Conservation (phyloP, 1,140 invertebrate species). For the Pachypeltis micranthus region DNA sequence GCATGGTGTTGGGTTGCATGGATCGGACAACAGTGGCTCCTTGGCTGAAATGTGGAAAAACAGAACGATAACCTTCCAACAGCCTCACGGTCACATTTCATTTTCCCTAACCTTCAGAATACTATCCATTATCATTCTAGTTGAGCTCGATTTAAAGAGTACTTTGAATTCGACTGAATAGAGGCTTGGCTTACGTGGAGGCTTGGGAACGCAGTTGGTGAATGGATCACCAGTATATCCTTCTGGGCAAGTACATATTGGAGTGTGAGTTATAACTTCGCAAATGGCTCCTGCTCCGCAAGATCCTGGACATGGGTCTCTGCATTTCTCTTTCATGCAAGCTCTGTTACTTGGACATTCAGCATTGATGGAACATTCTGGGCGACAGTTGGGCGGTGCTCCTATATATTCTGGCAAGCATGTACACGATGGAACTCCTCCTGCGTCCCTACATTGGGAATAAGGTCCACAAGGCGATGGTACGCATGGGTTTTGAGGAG, state of each 20-base stretch:
- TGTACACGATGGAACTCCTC: constrained; percentile 49
- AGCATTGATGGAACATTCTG: constrained; percentile 57
- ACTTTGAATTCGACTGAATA: too few relatives aligned
- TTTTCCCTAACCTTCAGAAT: too few relatives aligned
- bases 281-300: constrained; percentile 53
- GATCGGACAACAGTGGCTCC: constrained; percentile 36
- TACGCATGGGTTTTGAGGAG: constrained; percentile 46
- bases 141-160: too few relatives aligned
- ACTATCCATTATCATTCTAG: too few relatives aligned
- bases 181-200: constrained; percentile 29
- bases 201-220: constrained; percentile 38
- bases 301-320: constrained; percentile 54
- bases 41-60: constrained; percentile 11
- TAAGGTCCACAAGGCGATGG: constrained; percentile 60
- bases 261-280: constrained; percentile 51
- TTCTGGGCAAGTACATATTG: constrained; percentile 52
- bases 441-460: constrained; percentile 49
- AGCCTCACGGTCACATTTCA: neutral
- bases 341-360: constrained; percentile 53
- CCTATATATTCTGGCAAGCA: constrained; percentile 53
- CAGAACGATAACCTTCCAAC: neutral
- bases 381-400: constrained; percentile 53
- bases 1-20: constrained; percentile 61
- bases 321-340: constrained; percentile 56
- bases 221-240: constrained; percentile 60